Percentiles rank a stretch among this genome's conserved stretches.
phyloP scores from a whole-genome alignment of 1,140 invertebrate genomes.

The Drosophila busckii region DNA sequence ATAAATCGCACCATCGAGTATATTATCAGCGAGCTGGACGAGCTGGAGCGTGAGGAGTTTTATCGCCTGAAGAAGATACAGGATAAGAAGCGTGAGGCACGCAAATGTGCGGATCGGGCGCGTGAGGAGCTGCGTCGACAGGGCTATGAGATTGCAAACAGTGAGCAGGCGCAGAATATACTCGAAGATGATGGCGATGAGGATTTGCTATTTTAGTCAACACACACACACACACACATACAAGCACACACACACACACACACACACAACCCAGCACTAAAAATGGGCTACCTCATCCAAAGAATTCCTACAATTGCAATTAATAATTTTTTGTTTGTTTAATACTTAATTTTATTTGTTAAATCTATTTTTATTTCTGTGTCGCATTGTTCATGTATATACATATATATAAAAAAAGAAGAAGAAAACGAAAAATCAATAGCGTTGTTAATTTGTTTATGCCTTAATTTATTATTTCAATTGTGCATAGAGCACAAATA shows the following conservation, averaged over 20 bases:
- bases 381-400: too few species aligned
- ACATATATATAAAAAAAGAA: too few species aligned
- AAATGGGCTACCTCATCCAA: constrained; percentile 52
- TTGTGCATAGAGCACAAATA: too few species aligned
- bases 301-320: not conserved
- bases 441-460: too few species aligned
- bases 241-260: not conserved
- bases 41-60: constrained; percentile 99
- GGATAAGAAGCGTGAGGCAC: constrained; percentile 83
- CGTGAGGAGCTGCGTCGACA: constrained; percentile 80
- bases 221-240: not conserved
- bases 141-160: constrained; percentile 77
- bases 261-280: not conserved
- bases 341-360: constrained; percentile 11
- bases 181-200: constrained; percentile 94
- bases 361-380: too few species aligned
- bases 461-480: too few species aligned
- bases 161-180: constrained; percentile 84
- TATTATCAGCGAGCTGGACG: constrained; percentile 99
- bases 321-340: constrained; percentile 2
- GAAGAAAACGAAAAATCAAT: too few species aligned
- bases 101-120: constrained; percentile 82
- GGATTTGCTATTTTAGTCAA: constrained; percentile 92
- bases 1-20: constrained; percentile 98
- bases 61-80: constrained; percentile 92